Evolutionary conservation across 2,888 invertebrate genomes (phyloP), one percentile per base, ranked within the genome.

Genomic region (Cyclophora albipunctata): DNA sequence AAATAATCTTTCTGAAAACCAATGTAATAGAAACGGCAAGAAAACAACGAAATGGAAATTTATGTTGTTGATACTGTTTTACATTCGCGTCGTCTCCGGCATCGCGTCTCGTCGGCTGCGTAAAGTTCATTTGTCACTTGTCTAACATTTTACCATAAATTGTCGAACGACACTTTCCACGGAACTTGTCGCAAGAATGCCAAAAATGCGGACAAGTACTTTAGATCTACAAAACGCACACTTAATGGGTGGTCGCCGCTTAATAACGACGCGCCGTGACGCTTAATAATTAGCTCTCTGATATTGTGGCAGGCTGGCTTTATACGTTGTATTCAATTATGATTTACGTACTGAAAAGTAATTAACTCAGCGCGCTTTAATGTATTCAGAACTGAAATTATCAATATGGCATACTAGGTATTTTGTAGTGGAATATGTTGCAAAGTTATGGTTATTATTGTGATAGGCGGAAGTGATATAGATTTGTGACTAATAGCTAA

Each of bases 121-220:
- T 71, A 73, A 76, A 81, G 72, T 78, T 80, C 79, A 81, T 83
- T 82, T 80, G 71, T 81, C 81, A 81, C 67, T 59, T 65, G 65
- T 61, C 67, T 69, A 64, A 69, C 71, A 68, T 71, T 71, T 71
- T 67, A 71, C 74, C 74, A 73, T 71, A 67, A 69, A 72, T 73
- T 71, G 66, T 66, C 64, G 58, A 71, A 69, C 67, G 68, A 71
- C 69, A 71, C 57, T 74, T 70, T 64, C 61, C 59, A 60, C 63
- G 62, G 60, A 67, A 66, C 62, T 59, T 64, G 60, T 66, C 58
- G 58, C 55, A 69, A 70, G 64, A 64, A 70, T 70, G 62, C 66
- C 64, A 62, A 69, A 67, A 70, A 67, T 66, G 60, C 62, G 53
- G 54, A 55, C 48, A 51, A 59, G 57, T 62, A 67, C 58, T 67